Conservation (phyloP, 2,888 invertebrate species). For the Dynastes hyllus region DNA sequence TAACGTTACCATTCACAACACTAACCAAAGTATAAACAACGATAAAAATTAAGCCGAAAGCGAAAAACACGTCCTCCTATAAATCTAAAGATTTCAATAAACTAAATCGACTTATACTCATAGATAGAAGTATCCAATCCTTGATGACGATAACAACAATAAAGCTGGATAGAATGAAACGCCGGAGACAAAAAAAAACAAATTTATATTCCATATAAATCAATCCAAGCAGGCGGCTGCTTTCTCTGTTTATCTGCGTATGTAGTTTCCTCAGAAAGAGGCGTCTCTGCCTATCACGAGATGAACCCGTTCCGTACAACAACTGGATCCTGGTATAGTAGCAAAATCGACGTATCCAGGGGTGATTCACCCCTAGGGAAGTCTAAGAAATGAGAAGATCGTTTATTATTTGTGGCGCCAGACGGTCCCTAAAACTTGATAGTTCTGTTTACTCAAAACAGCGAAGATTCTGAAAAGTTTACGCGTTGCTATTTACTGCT, state of each 20-base stretch:
- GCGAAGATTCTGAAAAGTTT: constrained; percentile 32
- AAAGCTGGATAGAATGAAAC: neutral
- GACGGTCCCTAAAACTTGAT: constrained; percentile 51
- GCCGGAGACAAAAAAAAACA: constrained; percentile 24
- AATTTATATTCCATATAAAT: constrained; percentile 42
- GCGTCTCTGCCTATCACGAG: constrained; percentile 25
- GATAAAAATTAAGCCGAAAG: neutral
- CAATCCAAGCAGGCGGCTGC: constrained; percentile 35
- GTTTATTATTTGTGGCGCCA: constrained; percentile 52
- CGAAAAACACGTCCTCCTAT: neutral
- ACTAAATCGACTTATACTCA: neutral
- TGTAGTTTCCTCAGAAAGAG: constrained; percentile 3
- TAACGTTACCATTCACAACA: too few species aligned
- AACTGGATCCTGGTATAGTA: neutral
- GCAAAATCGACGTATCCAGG: neutral
- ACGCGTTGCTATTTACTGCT: constrained; percentile 4
- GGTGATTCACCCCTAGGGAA: constrained; percentile 37
- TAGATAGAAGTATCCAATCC: neutral
- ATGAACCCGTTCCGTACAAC: neutral
- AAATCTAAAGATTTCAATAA: neutral
- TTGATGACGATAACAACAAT: constrained; percentile 1
- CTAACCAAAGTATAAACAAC: neutral
- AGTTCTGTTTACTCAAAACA: constrained; percentile 50
- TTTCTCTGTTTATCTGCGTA: constrained; percentile 20
- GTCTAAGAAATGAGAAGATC: constrained; percentile 42